Evolutionary conservation across 2,797 vertebrate species (phyloP).

Genomic region (Diplodus puntazzo): DNA sequence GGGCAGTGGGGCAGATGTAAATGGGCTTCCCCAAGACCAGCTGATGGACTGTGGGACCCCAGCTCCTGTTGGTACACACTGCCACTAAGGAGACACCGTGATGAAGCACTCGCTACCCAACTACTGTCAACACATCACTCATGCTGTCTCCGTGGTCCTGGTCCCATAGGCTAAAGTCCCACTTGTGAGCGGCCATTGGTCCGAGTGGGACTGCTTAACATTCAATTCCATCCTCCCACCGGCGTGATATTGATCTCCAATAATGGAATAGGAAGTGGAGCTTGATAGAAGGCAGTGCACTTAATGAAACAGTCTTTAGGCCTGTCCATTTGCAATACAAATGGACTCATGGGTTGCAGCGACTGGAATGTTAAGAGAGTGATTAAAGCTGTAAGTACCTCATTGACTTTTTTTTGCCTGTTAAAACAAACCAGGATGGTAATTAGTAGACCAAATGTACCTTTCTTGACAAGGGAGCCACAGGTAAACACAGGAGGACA

Average conservation of each 20-base stretch:
- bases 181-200: conserved; percentile 32
- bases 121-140: conserved; percentile 66
- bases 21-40: conserved; percentile 37
- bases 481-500: conserved; percentile 31
- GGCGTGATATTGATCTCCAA: conserved; percentile 72
- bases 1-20: conserved; percentile 49
- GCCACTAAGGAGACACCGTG: conserved; percentile 38
- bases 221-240: conserved; percentile 48
- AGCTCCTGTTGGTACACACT: conserved; percentile 36
- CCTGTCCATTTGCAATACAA: conserved; percentile 58
- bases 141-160: conserved; percentile 25
- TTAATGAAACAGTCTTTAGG: conserved; percentile 71
- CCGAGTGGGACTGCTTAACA: conserved; percentile 30
- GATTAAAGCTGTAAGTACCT: conserved; percentile 62
- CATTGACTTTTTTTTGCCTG: conserved; percentile 53
- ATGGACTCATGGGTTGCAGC: conserved; percentile 37
- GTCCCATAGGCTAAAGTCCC: conserved; percentile 26
- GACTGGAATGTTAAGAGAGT: conserved; percentile 58
- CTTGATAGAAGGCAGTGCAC: conserved; percentile 58
- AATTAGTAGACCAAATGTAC: conserved; percentile 37
- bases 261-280: conserved; percentile 66
- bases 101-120: conserved; percentile 58
- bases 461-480: conserved; percentile 1
- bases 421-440: conserved; percentile 46
- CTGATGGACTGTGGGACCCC: conserved; percentile 42